Evolutionary conservation across 2,888 invertebrate species (phyloP).

Genomic region (Sphinx pinastri): DNA sequence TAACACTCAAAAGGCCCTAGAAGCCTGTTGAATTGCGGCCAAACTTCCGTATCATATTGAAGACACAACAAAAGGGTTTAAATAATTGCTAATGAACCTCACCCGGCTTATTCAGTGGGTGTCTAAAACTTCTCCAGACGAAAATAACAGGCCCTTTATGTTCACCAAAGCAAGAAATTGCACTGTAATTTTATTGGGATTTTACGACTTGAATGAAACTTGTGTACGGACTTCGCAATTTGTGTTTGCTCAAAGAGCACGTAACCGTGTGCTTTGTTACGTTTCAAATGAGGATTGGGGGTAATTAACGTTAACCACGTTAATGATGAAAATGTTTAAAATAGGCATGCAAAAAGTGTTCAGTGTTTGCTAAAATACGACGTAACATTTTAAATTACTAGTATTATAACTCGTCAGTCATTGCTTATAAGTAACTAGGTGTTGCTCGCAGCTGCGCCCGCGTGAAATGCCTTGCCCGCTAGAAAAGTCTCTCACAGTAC

Average conservation of each 20-base stretch:
- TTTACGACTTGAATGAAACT: conserved; percentile 9
- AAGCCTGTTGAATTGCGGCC: conserved; percentile 16
- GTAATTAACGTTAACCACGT: too few relatives aligned
- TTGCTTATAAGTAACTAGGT: too few relatives aligned
- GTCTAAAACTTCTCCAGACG: conserved; percentile 51
- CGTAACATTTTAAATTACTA: too few relatives aligned
- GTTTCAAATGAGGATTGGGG: too few relatives aligned
- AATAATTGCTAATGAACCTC: conserved; percentile 63
- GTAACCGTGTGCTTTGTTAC: neutral
- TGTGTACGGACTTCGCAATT: conserved; percentile 7
- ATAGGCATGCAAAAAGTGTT: too few relatives aligned
- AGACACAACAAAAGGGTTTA: conserved; percentile 55
- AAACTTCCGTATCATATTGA: conserved; percentile 37
- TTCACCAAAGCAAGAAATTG: conserved; percentile 24
- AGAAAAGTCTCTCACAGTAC: too few relatives aligned
- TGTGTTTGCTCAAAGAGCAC: conserved; percentile 7
- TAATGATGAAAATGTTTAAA: too few relatives aligned
- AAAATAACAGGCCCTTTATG: conserved; percentile 36
- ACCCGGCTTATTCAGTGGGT: conserved; percentile 45
- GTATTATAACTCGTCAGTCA: too few relatives aligned
- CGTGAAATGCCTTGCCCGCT: too few relatives aligned
- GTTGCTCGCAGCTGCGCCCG: too few relatives aligned
- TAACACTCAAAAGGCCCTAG: conserved; percentile 17
- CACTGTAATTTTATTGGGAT: conserved; percentile 23
- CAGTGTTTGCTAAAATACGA: too few relatives aligned